These are phyloP conservation scores for Setipinna tenuifilis DNA, from an alignment of 2,797 vertebrate genomes.

Conservation along the genomic window DNA sequence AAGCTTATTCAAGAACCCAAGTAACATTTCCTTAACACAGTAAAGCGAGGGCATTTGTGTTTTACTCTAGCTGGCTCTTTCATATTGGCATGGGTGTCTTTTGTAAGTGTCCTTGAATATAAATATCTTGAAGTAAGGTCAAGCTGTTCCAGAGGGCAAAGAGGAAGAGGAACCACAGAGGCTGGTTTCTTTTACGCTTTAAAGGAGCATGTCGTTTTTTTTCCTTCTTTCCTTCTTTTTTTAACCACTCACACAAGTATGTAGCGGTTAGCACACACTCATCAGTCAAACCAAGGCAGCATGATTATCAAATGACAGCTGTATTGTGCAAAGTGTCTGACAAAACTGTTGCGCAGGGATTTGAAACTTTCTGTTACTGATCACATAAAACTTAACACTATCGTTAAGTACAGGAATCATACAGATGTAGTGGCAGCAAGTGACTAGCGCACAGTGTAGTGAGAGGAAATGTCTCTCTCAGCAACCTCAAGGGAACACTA, in stretches of 20 bases:
- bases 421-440: background rate
- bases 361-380: background rate
- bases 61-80: background rate
- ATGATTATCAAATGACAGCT: background rate
- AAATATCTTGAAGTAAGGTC: conserved; percentile 11
- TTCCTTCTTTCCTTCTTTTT: too few relatives aligned
- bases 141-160: background rate
- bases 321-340: background rate
- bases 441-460: too few relatives aligned
- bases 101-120: conserved; percentile 1
- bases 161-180: conserved; percentile 4
- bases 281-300: background rate
- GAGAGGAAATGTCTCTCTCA: too few relatives aligned
- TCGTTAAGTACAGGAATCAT: background rate
- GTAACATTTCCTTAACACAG: background rate
- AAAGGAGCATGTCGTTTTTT: background rate
- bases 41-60: background rate
- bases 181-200: background rate
- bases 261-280: background rate
- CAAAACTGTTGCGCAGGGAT: background rate
- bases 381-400: background rate
- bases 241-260: background rate
- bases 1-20: too few relatives aligned
- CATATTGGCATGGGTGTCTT: background rate
- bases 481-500: too few relatives aligned